Conservation (phyloP, 2,113 vertebrate species). For the Paraplagusia blochii region DNA sequence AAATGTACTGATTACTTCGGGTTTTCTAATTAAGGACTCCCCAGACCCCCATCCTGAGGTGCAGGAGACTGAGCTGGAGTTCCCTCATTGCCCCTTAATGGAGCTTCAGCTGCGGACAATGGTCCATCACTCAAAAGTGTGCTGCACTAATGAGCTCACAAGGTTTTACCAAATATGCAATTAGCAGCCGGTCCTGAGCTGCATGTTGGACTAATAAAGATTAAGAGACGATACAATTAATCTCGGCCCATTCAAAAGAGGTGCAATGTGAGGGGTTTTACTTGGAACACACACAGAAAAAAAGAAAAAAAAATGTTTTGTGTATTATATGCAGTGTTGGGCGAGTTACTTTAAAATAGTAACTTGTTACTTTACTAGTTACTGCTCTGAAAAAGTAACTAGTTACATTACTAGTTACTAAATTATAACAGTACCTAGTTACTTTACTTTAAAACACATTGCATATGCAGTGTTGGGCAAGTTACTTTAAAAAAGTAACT, state of each 20-base stretch:
- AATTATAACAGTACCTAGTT: no score
- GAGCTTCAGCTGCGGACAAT: constrained; percentile 41
- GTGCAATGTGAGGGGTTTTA: background rate
- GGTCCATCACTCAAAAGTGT: constrained; percentile 35
- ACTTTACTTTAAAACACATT: no score
- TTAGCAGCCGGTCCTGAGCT: constrained; percentile 16
- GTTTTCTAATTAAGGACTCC: no score
- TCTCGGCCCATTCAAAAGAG: constrained; percentile 14
- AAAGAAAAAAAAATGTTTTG: no score
- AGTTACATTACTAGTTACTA: no score
- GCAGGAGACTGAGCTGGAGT: constrained; percentile 20
- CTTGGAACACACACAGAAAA: no score
- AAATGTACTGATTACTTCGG: background rate
- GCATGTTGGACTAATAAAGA: constrained; percentile 19
- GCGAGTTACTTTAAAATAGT: no score
- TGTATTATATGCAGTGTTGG: no score
- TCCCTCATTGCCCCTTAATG: constrained; percentile 26
- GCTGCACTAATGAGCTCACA: constrained; percentile 18
- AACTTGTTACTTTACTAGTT: no score
- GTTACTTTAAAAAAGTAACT: no score
- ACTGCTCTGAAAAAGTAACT: no score
- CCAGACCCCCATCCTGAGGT: background rate
- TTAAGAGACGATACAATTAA: constrained; percentile 3
- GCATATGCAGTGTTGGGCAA: no score
- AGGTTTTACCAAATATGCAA: constrained; percentile 23